Percentiles rank a stretch among this genome's conserved stretches.
Evolutionary conservation across 2,797 vertebrate species (phyloP).

Genomic region (Sternarchorhynchus goeldii): DNA sequence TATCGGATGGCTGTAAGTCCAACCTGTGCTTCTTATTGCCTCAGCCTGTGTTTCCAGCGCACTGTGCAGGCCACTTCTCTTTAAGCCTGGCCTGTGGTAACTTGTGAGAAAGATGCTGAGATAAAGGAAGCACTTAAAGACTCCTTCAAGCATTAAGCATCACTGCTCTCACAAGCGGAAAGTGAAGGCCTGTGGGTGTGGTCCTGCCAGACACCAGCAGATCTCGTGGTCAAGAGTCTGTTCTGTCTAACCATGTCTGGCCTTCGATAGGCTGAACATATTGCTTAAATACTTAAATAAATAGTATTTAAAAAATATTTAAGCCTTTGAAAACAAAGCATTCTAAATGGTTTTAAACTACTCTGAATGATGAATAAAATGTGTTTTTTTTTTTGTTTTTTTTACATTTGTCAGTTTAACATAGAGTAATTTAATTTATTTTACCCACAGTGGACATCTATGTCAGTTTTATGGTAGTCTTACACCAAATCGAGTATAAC

Average conservation of each 20-base stretch:
- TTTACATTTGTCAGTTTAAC: no score
- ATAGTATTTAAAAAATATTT: no score
- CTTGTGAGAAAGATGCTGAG: background rate
- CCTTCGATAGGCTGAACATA: background rate
- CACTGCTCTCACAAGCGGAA: background rate
- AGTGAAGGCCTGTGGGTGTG: background rate
- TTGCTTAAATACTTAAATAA: background rate
- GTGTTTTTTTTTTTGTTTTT: no score
- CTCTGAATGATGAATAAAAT: no score
- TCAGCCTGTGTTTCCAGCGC: background rate
- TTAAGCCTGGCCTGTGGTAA: constrained; percentile 19
- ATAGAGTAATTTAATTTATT: no score
- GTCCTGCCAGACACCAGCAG: background rate
- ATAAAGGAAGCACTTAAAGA: background rate
- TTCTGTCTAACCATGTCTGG: background rate
- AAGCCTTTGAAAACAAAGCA: no score
- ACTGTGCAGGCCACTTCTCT: background rate
- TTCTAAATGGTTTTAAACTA: no score
- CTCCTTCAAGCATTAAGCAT: background rate
- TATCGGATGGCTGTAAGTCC: background rate
- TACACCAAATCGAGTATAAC: no score
- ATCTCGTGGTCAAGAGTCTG: background rate
- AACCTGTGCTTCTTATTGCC: background rate
- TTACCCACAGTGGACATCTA: no score
- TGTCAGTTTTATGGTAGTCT: no score